Base-by-base conservation (phyloP, 2,797 vertebrate species). In the Sebastes iracundus region DNA sequence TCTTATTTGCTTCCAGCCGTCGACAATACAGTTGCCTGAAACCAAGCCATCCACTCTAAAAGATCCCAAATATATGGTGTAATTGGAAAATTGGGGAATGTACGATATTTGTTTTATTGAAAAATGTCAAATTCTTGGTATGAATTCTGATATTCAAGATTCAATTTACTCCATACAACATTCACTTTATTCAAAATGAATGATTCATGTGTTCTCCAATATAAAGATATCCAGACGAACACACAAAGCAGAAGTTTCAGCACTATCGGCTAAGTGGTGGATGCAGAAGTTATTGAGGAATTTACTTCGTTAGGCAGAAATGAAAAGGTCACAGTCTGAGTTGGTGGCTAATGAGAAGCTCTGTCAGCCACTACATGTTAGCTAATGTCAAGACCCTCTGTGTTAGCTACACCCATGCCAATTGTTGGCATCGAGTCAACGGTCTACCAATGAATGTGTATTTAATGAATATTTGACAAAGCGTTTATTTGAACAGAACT, bases 291-390 rank as follows among this genome's bases (percentile, higher is more conserved):
- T 64, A 70, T 52, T 6, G 62, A 72, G 60, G 73, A 85, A 80
- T 85, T 80, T 73, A 53, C 62, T 85, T 88, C 23, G 38, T 83
- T 83, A 81, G 53, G 79, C 76, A 76, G 82, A 85, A 86, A 84
- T 77, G 76, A 89, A 92, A 92, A 93, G 91, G 92, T 93, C 90
- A 90, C 62, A 58, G 75, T 35, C 61, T 69, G 62, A 77, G 75
- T 85, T 38, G 72, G 82, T 64, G 73, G 78, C 80, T 92, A 92
- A 92, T 88, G 81, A 87, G 90, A 83, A 80, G 83, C 75, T 83
- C 82, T 30, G 82, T 72, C 81, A 83, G 86, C 28, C 68, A 13
- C 53, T 33, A 25, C 63, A 46, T 65, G 63, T 22, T 46, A 49
- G 75, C 69, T 85, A 62, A 82, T 79, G 85, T 88, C 85, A 87